Base-by-base conservation (phyloP, 2,113 vertebrate genomes). In the Ptilorrhoa leucosticta region DNA sequence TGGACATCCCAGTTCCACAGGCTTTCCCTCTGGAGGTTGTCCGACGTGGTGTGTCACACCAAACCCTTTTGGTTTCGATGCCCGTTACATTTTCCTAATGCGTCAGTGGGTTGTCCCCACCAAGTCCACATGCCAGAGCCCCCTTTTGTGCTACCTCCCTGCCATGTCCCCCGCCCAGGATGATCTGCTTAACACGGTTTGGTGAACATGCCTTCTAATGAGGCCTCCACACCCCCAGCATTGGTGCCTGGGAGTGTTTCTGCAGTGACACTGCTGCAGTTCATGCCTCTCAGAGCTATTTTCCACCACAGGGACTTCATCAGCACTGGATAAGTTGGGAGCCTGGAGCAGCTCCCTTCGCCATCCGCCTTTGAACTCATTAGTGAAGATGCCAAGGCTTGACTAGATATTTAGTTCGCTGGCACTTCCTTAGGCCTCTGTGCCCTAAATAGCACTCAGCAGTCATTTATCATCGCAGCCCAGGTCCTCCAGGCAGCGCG, bases 401-500 rank as follows among this genome's bases (percentile, higher is more conserved):
- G 85, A 93, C 51, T 87, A 76, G 92, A 78, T 87, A 83, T 77
- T 91, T 78, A 60, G 79, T 68, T 88, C 0, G 0, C 88, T 92
- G 85, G 64, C 88, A 64, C 47, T 64, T 93, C 69, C 44, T 88
- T 83, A 78, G 82, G 87, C 90, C 90, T 66, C 71, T 3, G 2
- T 90, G 68, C 85, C 83, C 93, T 92, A 95, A 95, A 93, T 95
- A 96, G 94, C 90, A 90, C 56, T 78, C 83, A 78, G 84, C 84
- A 91, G 79, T 70, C 88, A 83, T 96, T 96, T 90, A 57, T 96
- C 92, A 93, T 48, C 0, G 4, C 51, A 54, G 91, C 37, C 54
- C 2, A 1, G 51, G 82, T 81, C 78, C 79, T 94, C 45, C 68
- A 89, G 78, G 73, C 95, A 94, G 81, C 1, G 0, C 0, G 57